Conservation (phyloP, 2,888 invertebrate genomes). For the Drosophila paracracens region DNA sequence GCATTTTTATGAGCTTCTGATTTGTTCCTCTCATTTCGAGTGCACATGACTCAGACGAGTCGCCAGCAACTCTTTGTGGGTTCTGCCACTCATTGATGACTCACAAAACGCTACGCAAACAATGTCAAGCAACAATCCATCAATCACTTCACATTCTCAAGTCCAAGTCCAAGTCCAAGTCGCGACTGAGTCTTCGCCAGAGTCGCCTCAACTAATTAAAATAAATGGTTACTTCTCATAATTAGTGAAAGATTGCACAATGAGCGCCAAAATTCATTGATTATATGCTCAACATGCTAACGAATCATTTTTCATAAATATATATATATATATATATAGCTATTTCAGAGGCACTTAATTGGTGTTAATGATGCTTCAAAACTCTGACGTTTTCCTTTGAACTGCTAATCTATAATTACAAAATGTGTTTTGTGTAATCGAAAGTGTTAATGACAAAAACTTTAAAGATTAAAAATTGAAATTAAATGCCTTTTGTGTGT, state of each 20-base stretch:
- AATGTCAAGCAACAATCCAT: conserved; percentile 51
- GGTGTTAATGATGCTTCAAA: conserved; percentile 53
- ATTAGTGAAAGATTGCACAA: conserved; percentile 41
- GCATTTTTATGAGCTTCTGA: conserved; percentile 69
- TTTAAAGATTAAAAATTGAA: neutral
- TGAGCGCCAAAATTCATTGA: conserved; percentile 39
- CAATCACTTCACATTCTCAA: conserved; percentile 57
- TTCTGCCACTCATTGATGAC: conserved; percentile 12
- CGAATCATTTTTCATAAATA: conserved; percentile 57
- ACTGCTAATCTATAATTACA: conserved; percentile 27
- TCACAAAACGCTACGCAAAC: conserved; percentile 25
- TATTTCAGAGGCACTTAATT: conserved; percentile 11
- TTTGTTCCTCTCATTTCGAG: conserved; percentile 19
- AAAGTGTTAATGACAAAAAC: conserved; percentile 5
- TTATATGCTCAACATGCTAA: conserved; percentile 33
- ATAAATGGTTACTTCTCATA: conserved; percentile 58
- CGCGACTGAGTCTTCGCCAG: neutral
- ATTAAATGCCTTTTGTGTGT: neutral
- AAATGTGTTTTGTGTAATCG: conserved; percentile 30
- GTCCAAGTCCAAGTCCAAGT: conserved; percentile 11
- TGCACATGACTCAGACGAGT: conserved; percentile 52
- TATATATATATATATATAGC: neutral
- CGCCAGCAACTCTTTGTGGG: conserved; percentile 3
- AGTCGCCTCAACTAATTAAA: conserved; percentile 56
- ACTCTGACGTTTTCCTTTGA: conserved; percentile 15